A percentile compares a stretch with the other conserved stretches of the same genome.
Conservation (phyloP, 2,888 invertebrate species). For the Synanthedon myopaeformis region DNA sequence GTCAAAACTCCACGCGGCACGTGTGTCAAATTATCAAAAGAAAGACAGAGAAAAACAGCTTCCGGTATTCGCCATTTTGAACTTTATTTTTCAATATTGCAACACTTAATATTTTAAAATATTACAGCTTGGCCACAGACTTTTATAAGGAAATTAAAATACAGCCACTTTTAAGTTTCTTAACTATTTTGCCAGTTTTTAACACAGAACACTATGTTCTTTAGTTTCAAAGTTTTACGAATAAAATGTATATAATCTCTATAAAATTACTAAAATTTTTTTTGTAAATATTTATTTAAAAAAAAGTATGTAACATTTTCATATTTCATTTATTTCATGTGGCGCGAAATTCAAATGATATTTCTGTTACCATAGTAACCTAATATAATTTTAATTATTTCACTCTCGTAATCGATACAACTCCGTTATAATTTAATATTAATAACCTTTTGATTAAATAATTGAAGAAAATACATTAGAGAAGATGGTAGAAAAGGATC, state of each 20-base stretch:
- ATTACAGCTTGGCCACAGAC: no score
- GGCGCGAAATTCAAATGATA: slow-evolving; percentile 13
- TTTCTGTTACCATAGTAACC: slow-evolving; percentile 25
- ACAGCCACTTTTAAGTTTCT: no score
- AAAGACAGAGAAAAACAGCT: slow-evolving; percentile 46
- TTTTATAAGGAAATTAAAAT: no score
- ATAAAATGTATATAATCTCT: no score
- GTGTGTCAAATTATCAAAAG: slow-evolving; percentile 68
- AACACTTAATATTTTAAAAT: slow-evolving; percentile 15
- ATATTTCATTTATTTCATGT: slow-evolving; percentile 6
- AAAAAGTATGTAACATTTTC: no score
- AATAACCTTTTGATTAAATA: no score
- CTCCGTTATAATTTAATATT: not conserved
- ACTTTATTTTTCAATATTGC: slow-evolving; percentile 25
- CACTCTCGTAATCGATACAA: not conserved
- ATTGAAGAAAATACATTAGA: not conserved
- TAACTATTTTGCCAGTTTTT: no score
- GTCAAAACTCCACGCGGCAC: slow-evolving; percentile 70
- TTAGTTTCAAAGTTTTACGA: no score
- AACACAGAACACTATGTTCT: no score
- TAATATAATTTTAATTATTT: not conserved
- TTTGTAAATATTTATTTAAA: no score
- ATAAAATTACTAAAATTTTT: no score
- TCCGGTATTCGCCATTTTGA: slow-evolving; percentile 52
- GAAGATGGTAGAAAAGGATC: slow-evolving; percentile 67